These are phyloP conservation scores for Theocolax elegans DNA, from an alignment of 1,140 invertebrate species.

Conservation along the genomic window DNA sequence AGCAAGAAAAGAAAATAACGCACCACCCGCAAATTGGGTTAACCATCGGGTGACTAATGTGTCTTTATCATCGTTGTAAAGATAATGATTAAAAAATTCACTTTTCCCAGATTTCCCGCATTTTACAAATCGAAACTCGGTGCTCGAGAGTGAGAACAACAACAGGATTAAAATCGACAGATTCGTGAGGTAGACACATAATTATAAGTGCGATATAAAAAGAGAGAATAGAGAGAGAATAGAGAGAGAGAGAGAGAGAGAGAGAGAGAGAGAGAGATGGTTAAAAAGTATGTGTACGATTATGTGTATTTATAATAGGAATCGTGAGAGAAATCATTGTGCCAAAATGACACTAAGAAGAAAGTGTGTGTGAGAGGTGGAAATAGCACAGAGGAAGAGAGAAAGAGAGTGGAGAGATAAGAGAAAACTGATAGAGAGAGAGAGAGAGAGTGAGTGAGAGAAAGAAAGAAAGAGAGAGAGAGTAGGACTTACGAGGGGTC, in stretches of 20 bases:
- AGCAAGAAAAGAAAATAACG: too few species aligned
- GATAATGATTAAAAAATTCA: constrained; percentile 1
- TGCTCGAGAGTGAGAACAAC: background rate
- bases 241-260: too few species aligned
- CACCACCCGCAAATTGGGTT: too few species aligned
- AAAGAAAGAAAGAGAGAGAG: constrained; percentile 23
- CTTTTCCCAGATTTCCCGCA: constrained; percentile 11
- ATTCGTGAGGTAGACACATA: background rate
- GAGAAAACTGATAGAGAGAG: constrained; percentile 18
- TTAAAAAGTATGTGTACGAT: constrained; percentile 15
- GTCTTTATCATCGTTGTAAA: too few species aligned
- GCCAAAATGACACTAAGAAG: constrained; percentile 30
- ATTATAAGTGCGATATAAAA: background rate
- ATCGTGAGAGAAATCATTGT: constrained; percentile 23
- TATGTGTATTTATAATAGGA: background rate
- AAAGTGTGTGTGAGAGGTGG: constrained; percentile 26
- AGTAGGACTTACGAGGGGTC: constrained; percentile 87
- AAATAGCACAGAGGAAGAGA: constrained; percentile 1
- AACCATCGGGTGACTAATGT: too few species aligned
- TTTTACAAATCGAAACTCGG: background rate
- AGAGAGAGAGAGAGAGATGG: constrained; percentile 11
- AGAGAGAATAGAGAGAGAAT: too few species aligned
- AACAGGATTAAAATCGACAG: background rate
- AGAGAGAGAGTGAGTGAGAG: constrained; percentile 29
- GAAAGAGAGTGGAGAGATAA: constrained; percentile 20